Evolutionary conservation across 1,140 invertebrate species (phyloP), one percentile per base, ranked within the genome.

Genomic region (Portunus trituberculatus): DNA sequence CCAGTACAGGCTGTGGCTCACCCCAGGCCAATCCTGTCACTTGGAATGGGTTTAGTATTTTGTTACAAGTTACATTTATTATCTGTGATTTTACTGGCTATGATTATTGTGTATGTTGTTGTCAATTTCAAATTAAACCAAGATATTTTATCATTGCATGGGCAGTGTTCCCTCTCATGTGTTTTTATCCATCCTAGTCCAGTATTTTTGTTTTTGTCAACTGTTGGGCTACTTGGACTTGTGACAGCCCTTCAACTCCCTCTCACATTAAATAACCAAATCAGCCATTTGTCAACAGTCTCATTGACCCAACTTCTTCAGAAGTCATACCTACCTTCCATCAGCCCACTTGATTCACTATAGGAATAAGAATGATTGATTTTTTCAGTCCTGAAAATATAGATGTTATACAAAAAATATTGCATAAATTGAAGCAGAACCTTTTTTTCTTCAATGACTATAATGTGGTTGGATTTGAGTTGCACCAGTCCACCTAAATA

Each of bases 151-250:
- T 89, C 87, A 86, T 93, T 95, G 94, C 94, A 95, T 95, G 94
- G 94, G 94, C 94, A 92, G 94, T 95, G 94, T 95, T 95, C 94
- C 94, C 94, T 95, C 94, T 93, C 91, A 92, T 88, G 39, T 92
- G 91, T 92, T 39, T 92, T 91, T 91, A 92, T 92, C 91, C 91
- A 67, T 67, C 91, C 94, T 87, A 25, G 29, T 92, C 83, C 90
- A 93, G 92, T 93, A 48, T 48, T 4, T 10, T 8, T 59, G 46
- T 59, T 29, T 31, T 39, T 76, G 59, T 91, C 59, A 91, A 76
- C 52, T 59, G 29, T 91, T 39, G 59, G 90, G 90, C 90, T 28
- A 76, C 20, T 91, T 91, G 46, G 39, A 46, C 59, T 67, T n/a
- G 67, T 48, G 90, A 76, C 67, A n/a, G 52, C 46, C 52, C 90